These are phyloP conservation scores for Drosophila tropicalis DNA, from an alignment of 1,140 invertebrate genomes.

Conservation along the genomic window DNA sequence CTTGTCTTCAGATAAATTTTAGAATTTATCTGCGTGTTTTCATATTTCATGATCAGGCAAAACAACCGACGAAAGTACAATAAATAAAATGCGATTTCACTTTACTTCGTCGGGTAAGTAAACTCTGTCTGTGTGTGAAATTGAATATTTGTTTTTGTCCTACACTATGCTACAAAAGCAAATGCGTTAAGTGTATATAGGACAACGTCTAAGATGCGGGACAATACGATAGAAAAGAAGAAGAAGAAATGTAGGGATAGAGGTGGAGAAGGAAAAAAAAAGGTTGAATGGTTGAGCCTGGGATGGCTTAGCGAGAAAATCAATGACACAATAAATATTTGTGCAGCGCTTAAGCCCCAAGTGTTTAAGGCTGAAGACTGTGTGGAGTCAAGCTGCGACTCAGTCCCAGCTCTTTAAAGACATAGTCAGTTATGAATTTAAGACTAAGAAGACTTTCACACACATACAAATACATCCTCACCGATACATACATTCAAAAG, in stretches of 20 bases:
- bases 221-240: constrained; percentile 9
- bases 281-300: constrained; percentile 57
- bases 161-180: constrained; percentile 38
- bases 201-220: background rate
- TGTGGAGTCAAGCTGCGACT: background rate
- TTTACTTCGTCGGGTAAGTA: background rate
- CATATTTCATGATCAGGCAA: background rate
- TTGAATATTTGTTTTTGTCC: constrained; percentile 62
- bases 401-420: constrained; percentile 29
- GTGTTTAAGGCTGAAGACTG: constrained; percentile 59
- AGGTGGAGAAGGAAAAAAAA: constrained; percentile 17
- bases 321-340: constrained; percentile 83
- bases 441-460: constrained; percentile 31
- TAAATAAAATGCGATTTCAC: constrained; percentile 6
- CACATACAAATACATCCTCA: constrained; percentile 1
- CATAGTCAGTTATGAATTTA: constrained; percentile 39
- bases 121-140: constrained; percentile 30
- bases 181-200: constrained; percentile 55
- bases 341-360: constrained; percentile 73
- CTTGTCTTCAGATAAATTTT: no score
- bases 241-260: constrained; percentile 27
- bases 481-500: constrained; percentile 34
- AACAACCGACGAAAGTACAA: background rate
- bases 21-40: no score
- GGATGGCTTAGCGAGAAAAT: constrained; percentile 77